Percentiles rank a stretch among this genome's conserved stretches.
phyloP scores from a whole-genome alignment of 2,888 invertebrate genomes.

The Rhogogaster chlorosoma region DNA sequence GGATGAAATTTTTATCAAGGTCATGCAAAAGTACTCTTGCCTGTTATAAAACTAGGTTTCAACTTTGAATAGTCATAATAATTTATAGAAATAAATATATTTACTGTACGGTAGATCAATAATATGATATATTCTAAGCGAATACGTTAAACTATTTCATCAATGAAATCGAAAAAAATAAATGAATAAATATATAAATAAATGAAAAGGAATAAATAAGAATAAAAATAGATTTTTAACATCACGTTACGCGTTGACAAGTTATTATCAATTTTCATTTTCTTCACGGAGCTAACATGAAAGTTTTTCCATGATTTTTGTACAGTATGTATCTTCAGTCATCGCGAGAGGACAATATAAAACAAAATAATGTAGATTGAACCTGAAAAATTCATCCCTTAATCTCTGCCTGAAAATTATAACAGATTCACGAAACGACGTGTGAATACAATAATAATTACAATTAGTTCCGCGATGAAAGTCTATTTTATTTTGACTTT shows the following conservation, averaged over 20 bases:
- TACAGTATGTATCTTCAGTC: constrained; percentile 1
- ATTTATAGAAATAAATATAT: constrained; percentile 50
- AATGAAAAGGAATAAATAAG: background rate
- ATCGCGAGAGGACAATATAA: constrained; percentile 26
- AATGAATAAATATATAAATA: background rate
- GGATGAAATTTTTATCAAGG: constrained; percentile 35
- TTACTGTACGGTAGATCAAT: constrained; percentile 47
- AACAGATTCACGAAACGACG: background rate
- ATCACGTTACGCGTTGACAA: constrained; percentile 26
- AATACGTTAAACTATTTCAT: constrained; percentile 21
- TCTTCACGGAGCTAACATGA: background rate
- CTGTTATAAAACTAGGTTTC: constrained; percentile 39
- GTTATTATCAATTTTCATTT: constrained; percentile 21
- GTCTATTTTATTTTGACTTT: background rate
- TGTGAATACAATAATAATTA: background rate
- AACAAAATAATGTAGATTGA: background rate
- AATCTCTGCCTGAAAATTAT: background rate
- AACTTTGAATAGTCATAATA: constrained; percentile 37
- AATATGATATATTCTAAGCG: constrained; percentile 20
- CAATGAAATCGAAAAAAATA: background rate
- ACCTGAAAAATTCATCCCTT: constrained; percentile 1
- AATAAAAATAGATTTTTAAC: constrained; percentile 16
- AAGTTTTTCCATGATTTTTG: background rate
- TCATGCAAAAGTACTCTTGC: constrained; percentile 36
- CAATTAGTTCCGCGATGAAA: constrained; percentile 16